Conservation (phyloP, 1,140 invertebrate genomes). For the Myzus persicae region DNA sequence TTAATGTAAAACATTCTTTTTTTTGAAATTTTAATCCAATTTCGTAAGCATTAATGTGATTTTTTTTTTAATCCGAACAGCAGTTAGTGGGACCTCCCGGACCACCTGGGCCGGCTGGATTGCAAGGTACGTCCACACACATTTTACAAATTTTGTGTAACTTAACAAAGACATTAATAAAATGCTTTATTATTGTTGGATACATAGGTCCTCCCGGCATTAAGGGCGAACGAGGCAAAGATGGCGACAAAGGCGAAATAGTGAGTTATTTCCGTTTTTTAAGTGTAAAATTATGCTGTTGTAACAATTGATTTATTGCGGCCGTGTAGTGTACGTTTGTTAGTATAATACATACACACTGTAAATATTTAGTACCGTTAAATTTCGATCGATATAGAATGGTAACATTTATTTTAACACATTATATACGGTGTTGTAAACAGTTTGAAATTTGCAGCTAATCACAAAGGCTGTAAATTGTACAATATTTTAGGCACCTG, state of each 20-base stretch:
- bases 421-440: background rate
- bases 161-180: background rate
- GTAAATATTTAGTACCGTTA: background rate
- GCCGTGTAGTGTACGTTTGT: background rate
- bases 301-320: background rate
- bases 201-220: slow-evolving; percentile 78
- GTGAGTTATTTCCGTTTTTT: slow-evolving; percentile 70
- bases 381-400: background rate
- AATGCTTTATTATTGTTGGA: background rate
- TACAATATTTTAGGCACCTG: background rate
- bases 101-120: slow-evolving; percentile 74
- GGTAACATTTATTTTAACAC: background rate
- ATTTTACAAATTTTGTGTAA: background rate
- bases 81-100: slow-evolving; percentile 80
- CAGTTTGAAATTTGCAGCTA: background rate
- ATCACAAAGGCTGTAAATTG: background rate
- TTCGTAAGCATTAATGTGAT: background rate
- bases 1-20: background rate
- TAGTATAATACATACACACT: background rate
- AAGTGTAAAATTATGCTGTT: slow-evolving; percentile 4
- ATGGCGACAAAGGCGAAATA: slow-evolving; percentile 87
- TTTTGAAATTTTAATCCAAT: slow-evolving; percentile 2
- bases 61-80: slow-evolving; percentile 28
- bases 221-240: slow-evolving; percentile 85
- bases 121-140: slow-evolving; percentile 67